These are phyloP conservation scores for Odocoileus virginianus DNA, from an alignment of 2,113 vertebrate species.

Conservation along the genomic window DNA sequence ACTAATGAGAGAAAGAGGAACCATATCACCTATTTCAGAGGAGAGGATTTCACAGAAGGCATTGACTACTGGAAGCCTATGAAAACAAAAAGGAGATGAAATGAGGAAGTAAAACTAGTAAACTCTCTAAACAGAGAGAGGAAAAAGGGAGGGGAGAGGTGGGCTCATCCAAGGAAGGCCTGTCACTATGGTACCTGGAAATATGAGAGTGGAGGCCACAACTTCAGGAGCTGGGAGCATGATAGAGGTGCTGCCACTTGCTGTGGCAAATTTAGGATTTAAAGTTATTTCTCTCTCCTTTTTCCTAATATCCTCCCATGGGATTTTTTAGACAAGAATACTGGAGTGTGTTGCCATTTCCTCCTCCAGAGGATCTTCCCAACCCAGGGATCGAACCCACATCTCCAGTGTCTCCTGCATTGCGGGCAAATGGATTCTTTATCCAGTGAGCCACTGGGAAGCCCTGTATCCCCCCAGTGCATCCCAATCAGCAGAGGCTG, in stretches of 20 bases:
- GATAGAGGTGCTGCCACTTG: not conserved
- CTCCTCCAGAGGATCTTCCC: too few relatives aligned
- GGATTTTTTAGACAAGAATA: too few relatives aligned
- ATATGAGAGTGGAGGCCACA: not conserved
- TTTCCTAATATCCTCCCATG: not conserved
- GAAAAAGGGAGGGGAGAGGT: not conserved
- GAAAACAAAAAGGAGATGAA: not conserved
- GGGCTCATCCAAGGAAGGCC: not conserved
- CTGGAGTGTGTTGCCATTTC: too few relatives aligned
- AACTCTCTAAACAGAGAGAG: not conserved
- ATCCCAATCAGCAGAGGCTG: not conserved
- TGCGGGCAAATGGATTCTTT: too few relatives aligned
- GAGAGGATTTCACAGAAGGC: not conserved
- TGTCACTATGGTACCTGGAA: not conserved
- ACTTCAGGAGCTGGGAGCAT: not conserved
- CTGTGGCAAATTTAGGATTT: not conserved
- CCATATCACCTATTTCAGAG: not conserved
- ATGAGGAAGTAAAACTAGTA: not conserved
- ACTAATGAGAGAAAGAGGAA: not conserved
- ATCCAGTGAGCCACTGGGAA: too few relatives aligned
- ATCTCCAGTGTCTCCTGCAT: too few relatives aligned
- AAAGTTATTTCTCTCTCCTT: not conserved
- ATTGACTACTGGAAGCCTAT: not conserved
- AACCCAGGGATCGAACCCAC: too few relatives aligned
- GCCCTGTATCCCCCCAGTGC: too few relatives aligned